Evolutionary conservation across 1,140 invertebrate genomes (phyloP).

Genomic region (Hirudo medicinalis): DNA sequence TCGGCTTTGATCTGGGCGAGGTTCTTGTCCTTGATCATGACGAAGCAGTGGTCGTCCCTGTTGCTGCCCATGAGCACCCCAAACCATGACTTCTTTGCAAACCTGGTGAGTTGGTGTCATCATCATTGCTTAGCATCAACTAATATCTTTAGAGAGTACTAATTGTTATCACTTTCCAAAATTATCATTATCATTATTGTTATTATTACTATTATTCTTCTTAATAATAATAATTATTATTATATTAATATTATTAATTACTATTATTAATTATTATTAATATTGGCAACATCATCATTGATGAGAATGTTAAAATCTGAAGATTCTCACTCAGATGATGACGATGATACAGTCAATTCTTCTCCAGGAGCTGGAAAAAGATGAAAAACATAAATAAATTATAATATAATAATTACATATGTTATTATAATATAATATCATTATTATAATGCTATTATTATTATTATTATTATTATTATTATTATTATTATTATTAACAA

Average conservation of each 20-base stretch:
- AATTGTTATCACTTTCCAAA: background rate
- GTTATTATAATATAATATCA: background rate
- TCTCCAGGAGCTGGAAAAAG: too few relatives aligned
- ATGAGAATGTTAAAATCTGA: too few relatives aligned
- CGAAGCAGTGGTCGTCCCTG: conserved; percentile 90
- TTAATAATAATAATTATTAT: background rate
- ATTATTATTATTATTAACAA: too few relatives aligned
- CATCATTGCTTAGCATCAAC: background rate
- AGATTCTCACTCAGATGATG: too few relatives aligned
- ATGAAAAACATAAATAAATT: too few relatives aligned
- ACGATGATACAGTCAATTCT: too few relatives aligned
- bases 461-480: too few relatives aligned
- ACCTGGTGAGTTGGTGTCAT: conserved; percentile 29
- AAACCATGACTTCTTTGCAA: conserved; percentile 67
- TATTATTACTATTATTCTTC: too few relatives aligned
- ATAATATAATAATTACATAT: too few relatives aligned
- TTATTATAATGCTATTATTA: too few relatives aligned
- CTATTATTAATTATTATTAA: background rate
- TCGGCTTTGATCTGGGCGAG: conserved; percentile 92
- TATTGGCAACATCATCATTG: background rate
- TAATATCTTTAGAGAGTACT: background rate
- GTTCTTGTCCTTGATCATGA: conserved; percentile 80
- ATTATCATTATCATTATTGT: too few relatives aligned
- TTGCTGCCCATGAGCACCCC: conserved; percentile 88
- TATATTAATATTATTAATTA: background rate